Evolutionary conservation across 2,797 vertebrate genomes (phyloP), one percentile per base, ranked within the genome.

Genomic region (Falco peregrinus): DNA sequence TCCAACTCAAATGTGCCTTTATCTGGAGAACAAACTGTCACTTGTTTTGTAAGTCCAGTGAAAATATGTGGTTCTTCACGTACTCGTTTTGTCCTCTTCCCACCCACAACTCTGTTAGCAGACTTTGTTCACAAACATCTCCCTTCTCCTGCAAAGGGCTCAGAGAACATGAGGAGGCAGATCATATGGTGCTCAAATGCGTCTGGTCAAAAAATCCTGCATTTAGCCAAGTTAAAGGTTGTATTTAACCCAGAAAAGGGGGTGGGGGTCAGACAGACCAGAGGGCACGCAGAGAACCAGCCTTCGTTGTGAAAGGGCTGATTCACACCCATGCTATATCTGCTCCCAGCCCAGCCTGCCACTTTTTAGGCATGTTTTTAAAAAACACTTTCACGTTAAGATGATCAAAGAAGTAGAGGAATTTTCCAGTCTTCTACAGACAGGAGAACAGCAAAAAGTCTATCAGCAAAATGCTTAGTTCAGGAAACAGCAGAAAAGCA

Each of bases 111-210:
- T 78, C 79, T 7, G 14, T 74, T 68, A 83, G 84, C 87, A 95
- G 84, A 89, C 85, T 90, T 74, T 7, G 69, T 75, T 77, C 90
- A 90, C 51, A 93, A 96, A 93, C 69, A 85, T 57, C 84, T 83
- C 81, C 64, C 87, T 84, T 89, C 69, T 87, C 78, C 89, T 93
- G 94, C 78, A 84, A 89, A 76, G 75, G 93, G 88, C 56, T 84
- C 78, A 47, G 75, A 82, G 94, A 96, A 94, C 95, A 92, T 51
- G 78, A 94, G 90, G 92, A 84, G 96, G 90, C 93, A 94, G 96
- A 94, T 93, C 88, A 94, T 84, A 94, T 57, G 81, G 61, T 83
- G 31, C 35, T 94, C 31, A 78, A 87, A 93, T 77, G 91, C 43
- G 74, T 67, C 50, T 11, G 45, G 86, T 84, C 60, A 93, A 91